Conservation (phyloP, 2,797 vertebrate species). For the Phoeniculus purpureus region DNA sequence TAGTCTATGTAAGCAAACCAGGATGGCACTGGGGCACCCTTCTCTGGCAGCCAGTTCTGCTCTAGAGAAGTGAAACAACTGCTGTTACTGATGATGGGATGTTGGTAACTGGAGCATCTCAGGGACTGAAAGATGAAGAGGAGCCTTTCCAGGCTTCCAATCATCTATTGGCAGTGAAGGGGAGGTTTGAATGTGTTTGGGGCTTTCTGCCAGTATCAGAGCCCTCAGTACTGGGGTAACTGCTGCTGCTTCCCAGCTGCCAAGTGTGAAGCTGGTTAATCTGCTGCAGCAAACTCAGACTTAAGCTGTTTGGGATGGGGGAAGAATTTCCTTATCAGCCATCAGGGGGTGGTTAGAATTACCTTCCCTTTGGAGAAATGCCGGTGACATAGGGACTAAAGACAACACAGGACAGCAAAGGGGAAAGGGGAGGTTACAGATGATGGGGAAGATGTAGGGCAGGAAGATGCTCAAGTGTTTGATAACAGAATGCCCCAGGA, state of each 20-base stretch:
- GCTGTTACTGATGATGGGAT: neutral
- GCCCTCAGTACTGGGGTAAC: neutral
- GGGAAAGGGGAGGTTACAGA: neutral
- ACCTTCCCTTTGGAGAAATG: neutral
- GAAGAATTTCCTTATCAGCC: neutral
- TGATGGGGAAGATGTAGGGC: neutral
- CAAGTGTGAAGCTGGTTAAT: neutral
- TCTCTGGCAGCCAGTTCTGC: neutral
- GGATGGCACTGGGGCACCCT: rapidly evolving
- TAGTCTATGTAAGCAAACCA: neutral
- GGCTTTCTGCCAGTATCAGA: neutral
- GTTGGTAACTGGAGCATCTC: neutral
- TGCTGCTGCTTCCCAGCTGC: no score
- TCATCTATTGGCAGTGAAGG: neutral
- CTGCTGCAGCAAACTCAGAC: neutral
- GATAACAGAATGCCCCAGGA: neutral
- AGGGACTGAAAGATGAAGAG: neutral
- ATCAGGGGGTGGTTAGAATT: neutral
- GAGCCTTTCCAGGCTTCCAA: neutral
- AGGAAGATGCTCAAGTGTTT: neutral
- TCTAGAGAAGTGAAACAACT: neutral
- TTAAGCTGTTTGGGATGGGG: rapidly evolving
- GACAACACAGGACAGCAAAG: neutral
- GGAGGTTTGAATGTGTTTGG: neutral
- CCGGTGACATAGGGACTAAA: neutral